Base-by-base conservation (phyloP, 1,140 invertebrate species). In the Ips typographus region DNA sequence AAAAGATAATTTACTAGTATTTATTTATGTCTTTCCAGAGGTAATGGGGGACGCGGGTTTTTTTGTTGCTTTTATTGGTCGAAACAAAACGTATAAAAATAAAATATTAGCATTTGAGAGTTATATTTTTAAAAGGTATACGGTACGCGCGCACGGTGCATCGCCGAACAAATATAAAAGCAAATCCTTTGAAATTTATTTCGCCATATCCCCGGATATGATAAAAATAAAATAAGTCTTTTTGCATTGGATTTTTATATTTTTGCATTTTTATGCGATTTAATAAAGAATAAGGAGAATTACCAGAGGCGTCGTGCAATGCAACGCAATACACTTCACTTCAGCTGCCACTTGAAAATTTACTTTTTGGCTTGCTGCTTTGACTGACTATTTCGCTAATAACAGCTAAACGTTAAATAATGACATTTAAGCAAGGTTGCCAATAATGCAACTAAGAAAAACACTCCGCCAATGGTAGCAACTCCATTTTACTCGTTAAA, bases 151-250 rank as follows among this genome's bases (percentile, higher is more conserved):
- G 41, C 67, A 68, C 66, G 66, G 66, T 60, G 67, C 67, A 69
- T 69, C 67, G 67, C 51, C 67, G 59, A 69, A 69, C 67, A 69
- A 69, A 69, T 69, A 69, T 69, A 69, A 69, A 69, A 55, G 67
- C 67, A 69, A 69, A 69, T 69, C 67, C 67, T 69, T 69, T 69
- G 67, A 69, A 69, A 69, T 69, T 69, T 69, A 69, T 69, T 69
- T 69, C 67, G 60, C 67, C 67, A 69, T 69, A 69, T 63, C 58
- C 49, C 67, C 59, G 67, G 52, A 69, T 69, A 69, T 69, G 67
- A 69, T 69, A 69, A 69, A 69, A 69, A 69, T 69, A 69, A 69
- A 69, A 69, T 69, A 69, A 69, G 59, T 69, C 67, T 69, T 63
- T 69, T 69, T 69, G 67, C 67, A 69, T 69, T 49, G 67, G 58